Conservation (phyloP, 2,113 vertebrate genomes). For the Gopherus flavomarginatus region DNA sequence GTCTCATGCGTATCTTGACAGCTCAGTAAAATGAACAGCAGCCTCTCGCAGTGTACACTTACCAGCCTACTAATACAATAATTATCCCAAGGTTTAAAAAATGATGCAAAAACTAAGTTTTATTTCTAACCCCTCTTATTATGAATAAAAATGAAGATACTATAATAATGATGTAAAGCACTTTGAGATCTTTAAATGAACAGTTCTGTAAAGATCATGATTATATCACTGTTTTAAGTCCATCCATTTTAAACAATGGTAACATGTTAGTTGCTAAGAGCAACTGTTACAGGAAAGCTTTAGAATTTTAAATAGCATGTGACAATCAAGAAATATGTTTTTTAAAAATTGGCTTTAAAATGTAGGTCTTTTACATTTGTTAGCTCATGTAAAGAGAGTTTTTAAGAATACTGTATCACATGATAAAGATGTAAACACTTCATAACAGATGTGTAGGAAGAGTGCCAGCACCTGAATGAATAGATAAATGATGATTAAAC, state of each 20-base stretch:
- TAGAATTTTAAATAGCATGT: rapidly evolving
- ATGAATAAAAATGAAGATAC: neutral
- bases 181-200: neutral
- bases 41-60: neutral
- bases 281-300: rapidly evolving
- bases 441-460: neutral
- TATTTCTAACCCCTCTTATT: neutral
- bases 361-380: rapidly evolving
- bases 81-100: neutral
- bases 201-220: neutral
- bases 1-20: neutral
- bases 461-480: rapidly evolving
- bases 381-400: rapidly evolving
- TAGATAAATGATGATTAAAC: neutral
- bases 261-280: rapidly evolving
- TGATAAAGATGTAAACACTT: rapidly evolving
- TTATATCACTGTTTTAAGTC: neutral
- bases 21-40: neutral
- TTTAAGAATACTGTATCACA: rapidly evolving
- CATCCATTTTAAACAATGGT: neutral
- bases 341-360: rapidly evolving
- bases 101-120: neutral
- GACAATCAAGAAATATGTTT: rapidly evolving
- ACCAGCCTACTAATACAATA: neutral
- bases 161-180: too few species aligned